Percentiles rank a stretch among this genome's conserved stretches.
Evolutionary conservation across 2,797 vertebrate genomes (phyloP).

Genomic region (Cichlasoma orientale): DNA sequence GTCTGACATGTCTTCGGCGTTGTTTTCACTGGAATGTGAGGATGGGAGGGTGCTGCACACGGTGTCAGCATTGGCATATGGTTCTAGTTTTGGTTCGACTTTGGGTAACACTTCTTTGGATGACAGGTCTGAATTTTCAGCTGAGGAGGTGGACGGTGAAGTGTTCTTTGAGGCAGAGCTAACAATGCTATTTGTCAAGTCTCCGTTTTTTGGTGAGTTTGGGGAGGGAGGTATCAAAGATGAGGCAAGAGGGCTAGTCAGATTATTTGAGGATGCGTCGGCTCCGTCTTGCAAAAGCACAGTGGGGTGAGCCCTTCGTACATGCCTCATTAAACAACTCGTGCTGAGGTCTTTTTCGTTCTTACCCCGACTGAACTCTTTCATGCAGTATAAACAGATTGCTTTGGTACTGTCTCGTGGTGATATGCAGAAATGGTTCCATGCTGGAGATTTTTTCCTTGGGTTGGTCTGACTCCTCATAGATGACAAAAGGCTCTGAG

Average conservation of each 20-base stretch:
- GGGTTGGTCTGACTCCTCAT: constrained; percentile 88
- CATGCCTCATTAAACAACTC: constrained; percentile 98
- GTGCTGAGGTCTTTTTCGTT: constrained; percentile 99
- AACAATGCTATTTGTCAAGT: constrained; percentile 72
- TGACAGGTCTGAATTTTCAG: constrained; percentile 83
- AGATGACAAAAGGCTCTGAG: constrained; percentile 94
- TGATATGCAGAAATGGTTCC: constrained; percentile 99
- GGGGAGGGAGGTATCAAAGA: constrained; percentile 83
- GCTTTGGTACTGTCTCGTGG: constrained; percentile 98
- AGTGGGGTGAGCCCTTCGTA: constrained; percentile 94
- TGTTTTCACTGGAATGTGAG: constrained; percentile 80
- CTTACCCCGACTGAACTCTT: constrained; percentile 97
- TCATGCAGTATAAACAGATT: constrained; percentile 99
- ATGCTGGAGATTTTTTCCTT: constrained; percentile 96
- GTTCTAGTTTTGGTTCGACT: constrained; percentile 85
- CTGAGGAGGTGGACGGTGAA: constrained; percentile 86
- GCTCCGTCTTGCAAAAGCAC: constrained; percentile 87
- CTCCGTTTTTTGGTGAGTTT: constrained; percentile 86
- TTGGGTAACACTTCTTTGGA: constrained; percentile 87
- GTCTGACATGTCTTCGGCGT: constrained; percentile 84
- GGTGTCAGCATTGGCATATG: constrained; percentile 76
- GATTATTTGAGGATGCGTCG: constrained; percentile 76
- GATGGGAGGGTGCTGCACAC: constrained; percentile 71
- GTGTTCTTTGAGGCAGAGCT: constrained; percentile 79
- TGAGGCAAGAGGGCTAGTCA: constrained; percentile 72